Evolutionary conservation across 2,113 vertebrate species (phyloP).

Genomic region (Ameiurus melas): DNA sequence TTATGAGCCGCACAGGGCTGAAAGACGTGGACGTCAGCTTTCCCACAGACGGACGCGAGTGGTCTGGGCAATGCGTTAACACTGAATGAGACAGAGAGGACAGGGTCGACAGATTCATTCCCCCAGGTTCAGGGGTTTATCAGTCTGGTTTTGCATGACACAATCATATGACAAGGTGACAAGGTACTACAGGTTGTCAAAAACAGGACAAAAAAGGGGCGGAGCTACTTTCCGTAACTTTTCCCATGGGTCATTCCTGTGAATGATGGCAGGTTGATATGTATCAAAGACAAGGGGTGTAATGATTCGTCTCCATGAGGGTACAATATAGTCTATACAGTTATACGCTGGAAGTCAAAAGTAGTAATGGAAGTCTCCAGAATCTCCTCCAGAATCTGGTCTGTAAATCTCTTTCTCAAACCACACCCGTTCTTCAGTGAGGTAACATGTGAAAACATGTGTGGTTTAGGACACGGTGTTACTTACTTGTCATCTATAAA

Average conservation of each 20-base stretch:
- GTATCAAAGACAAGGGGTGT: background rate
- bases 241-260: background rate
- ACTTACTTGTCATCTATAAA: background rate
- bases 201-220: background rate
- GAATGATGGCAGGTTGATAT: background rate
- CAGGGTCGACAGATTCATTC: background rate
- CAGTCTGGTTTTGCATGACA: background rate
- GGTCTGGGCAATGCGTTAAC: conserved; percentile 53
- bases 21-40: conserved; percentile 51
- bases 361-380: background rate
- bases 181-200: background rate
- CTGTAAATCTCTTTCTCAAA: background rate
- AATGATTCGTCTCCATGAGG: background rate
- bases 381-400: background rate
- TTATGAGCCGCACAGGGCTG: conserved; percentile 34
- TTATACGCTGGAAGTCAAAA: background rate
- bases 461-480: background rate
- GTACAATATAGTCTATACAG: background rate
- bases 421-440: background rate
- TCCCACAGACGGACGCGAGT: conserved; percentile 54
- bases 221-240: background rate
- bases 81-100: conserved; percentile 23
- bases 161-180: background rate
- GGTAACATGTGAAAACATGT: background rate
- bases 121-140: background rate